Base-by-base conservation (phyloP, 2,888 invertebrate species). In the Nymphalis urticae region DNA sequence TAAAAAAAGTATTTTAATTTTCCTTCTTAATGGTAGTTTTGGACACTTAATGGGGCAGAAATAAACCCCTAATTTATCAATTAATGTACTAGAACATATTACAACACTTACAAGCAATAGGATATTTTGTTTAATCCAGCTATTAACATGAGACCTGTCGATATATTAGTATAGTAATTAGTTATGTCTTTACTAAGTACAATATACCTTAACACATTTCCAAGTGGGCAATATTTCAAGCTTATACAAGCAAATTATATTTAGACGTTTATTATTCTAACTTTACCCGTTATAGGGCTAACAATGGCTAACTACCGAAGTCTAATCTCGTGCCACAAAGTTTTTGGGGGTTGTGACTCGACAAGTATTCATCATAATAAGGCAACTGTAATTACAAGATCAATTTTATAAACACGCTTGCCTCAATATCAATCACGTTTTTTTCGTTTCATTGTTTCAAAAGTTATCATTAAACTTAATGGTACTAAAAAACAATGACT, bases 291-390 rank as follows among this genome's bases (percentile, higher is more conserved):
- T 58, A 58, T 19, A 42, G 42, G 58, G 36, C 48, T 32, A 67
- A 67, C 62, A 67, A 62, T 67, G 61, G 24, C 62, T 67, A 67
- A 56, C 66, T 66, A 66, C 62, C 66, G 54, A 62, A 66, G 61
- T 66, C 48, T 66, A 66, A 62, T 66, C 56, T 58, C 42, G 58
- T n/a, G 58, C 58, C n/a, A 32, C 36, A 21, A 58, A 58, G 58
- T 58, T 58, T 42, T 42, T 24, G 54, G 13, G 58, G 58, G 36
- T 54, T 27, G n/a, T 58, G 42, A 42, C 36, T 58, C 58, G 58
- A 58, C 58, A 58, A 42, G 58, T 27, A 58, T 58, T 58, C 36
- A 58, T 58, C 42, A 42, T 58, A 58, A 58, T 58, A 58, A 42
- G 54, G 54, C 58, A 5, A 19, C 10, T 5, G 6, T n/a, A n/a